phyloP scores from a whole-genome alignment of 2,888 invertebrate genomes.

The Dendrolimus pini region DNA sequence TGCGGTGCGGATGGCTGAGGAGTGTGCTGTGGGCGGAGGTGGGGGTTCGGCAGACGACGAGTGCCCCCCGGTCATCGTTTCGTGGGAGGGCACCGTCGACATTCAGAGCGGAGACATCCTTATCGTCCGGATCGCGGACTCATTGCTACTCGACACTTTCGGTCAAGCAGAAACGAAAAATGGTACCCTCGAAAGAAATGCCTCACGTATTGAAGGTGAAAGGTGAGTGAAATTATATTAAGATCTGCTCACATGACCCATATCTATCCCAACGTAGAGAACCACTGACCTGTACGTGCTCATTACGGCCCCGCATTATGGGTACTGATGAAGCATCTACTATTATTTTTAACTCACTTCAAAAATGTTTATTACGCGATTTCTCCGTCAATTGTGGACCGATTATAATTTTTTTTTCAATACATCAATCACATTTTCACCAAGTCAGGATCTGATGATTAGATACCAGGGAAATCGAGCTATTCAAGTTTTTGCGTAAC shows the following conservation, averaged over 20 bases:
- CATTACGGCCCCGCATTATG: neutral
- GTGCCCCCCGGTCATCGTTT: slow-evolving; percentile 76
- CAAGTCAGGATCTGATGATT: too few species aligned
- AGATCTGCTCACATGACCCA: slow-evolving; percentile 8
- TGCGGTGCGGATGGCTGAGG: slow-evolving; percentile 61
- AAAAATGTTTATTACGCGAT: too few species aligned
- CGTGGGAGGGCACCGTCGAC: slow-evolving; percentile 81
- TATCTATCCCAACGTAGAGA: slow-evolving; percentile 8
- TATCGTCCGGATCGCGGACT: slow-evolving; percentile 82
- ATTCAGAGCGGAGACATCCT: slow-evolving; percentile 85
- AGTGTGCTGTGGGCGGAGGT: slow-evolving; percentile 38
- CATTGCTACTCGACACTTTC: slow-evolving; percentile 63
- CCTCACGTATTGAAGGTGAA: slow-evolving; percentile 37
- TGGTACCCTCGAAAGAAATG: slow-evolving; percentile 35
- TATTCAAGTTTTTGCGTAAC: too few species aligned
- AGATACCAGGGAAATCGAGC: too few species aligned
- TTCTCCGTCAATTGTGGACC: too few species aligned
- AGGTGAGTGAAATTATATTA: slow-evolving; percentile 33
- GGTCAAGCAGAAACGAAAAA: slow-evolving; percentile 37
- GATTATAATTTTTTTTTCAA: too few species aligned
- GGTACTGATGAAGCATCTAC: neutral
- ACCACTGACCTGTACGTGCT: slow-evolving; percentile 13
- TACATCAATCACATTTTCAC: too few species aligned
- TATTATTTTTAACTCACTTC: slow-evolving; percentile 1
- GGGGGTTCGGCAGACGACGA: slow-evolving; percentile 51